phyloP scores from a whole-genome alignment of 2,888 invertebrate genomes.

The Dorcus parallelipipedus region DNA sequence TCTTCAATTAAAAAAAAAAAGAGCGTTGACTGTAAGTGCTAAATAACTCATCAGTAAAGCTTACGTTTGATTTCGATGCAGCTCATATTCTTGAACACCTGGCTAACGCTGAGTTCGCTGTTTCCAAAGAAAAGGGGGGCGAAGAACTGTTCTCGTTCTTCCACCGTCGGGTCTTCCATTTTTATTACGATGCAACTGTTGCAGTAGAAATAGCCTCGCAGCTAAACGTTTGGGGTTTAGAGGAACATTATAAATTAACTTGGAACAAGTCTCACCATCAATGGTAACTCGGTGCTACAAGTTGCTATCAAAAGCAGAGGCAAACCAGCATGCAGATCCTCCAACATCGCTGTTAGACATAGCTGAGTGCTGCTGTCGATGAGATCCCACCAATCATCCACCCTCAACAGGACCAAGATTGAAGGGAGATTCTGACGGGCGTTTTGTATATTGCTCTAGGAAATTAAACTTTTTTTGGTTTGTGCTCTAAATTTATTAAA shows the following conservation, averaged over 20 bases:
- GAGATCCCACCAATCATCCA: constrained; percentile 45
- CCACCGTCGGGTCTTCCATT: constrained; percentile 40
- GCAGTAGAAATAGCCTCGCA: constrained; percentile 41
- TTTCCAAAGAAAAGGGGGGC: constrained; percentile 40
- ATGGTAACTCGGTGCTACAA: constrained; percentile 40
- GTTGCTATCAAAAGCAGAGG: constrained; percentile 43
- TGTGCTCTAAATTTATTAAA: neutral
- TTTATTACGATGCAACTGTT: constrained; percentile 38
- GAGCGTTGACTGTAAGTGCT: neutral
- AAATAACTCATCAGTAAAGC: neutral
- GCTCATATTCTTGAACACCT: neutral
- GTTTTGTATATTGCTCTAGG: constrained; percentile 31
- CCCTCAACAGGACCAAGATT: constrained; percentile 38
- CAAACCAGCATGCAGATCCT: constrained; percentile 43
- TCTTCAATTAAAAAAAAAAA: constrained; percentile 1
- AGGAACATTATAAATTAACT: neutral
- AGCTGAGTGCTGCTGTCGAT: constrained; percentile 39
- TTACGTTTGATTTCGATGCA: constrained; percentile 2
- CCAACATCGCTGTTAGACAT: constrained; percentile 38
- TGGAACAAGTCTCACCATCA: constrained; percentile 28
- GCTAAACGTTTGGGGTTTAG: constrained; percentile 26
- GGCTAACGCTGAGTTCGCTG: constrained; percentile 19
- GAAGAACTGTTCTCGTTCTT: constrained; percentile 41
- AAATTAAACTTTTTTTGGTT: neutral
- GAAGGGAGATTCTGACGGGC: constrained; percentile 39